Evolutionary conservation across 2,888 invertebrate genomes (phyloP).

Genomic region (Eupithecia centaureata): DNA sequence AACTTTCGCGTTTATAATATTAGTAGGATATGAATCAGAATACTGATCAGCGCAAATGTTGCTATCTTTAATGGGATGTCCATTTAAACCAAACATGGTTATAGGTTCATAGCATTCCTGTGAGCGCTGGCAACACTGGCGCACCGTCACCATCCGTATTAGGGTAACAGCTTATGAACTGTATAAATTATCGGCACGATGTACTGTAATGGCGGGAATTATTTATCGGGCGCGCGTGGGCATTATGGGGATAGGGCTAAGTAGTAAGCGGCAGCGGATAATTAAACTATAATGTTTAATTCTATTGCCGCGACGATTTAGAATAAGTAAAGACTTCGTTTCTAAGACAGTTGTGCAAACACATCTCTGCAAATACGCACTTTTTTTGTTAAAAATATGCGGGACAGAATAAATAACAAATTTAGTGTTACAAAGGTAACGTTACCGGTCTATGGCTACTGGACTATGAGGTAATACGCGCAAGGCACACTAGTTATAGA

Average conservation of each 20-base stretch:
- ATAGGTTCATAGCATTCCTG: not conserved
- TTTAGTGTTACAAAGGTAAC: too few species aligned
- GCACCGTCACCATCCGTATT: conserved; percentile 37
- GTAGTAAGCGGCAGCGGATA: conserved; percentile 44
- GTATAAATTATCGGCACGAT: conserved; percentile 67
- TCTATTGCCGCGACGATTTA: not conserved
- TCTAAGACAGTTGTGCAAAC: too few species aligned
- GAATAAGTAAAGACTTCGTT: too few species aligned
- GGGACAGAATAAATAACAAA: too few species aligned
- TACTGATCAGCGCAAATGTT: not conserved
- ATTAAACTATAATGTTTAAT: not conserved
- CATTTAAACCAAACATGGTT: not conserved
- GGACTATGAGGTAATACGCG: too few species aligned
- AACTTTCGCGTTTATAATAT: too few species aligned
- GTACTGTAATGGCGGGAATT: conserved; percentile 70
- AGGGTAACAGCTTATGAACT: conserved; percentile 57
- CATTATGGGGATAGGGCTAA: conserved; percentile 38
- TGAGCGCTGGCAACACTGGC: not conserved
- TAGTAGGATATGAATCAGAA: too few species aligned
- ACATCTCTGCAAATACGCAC: too few species aligned
- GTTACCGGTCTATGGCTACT: too few species aligned
- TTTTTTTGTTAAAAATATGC: too few species aligned
- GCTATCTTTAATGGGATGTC: not conserved
- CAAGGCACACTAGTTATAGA: too few species aligned
- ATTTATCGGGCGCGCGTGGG: conserved; percentile 74